Conservation (phyloP, 2,113 vertebrate species). For the Caranx ignobilis region DNA sequence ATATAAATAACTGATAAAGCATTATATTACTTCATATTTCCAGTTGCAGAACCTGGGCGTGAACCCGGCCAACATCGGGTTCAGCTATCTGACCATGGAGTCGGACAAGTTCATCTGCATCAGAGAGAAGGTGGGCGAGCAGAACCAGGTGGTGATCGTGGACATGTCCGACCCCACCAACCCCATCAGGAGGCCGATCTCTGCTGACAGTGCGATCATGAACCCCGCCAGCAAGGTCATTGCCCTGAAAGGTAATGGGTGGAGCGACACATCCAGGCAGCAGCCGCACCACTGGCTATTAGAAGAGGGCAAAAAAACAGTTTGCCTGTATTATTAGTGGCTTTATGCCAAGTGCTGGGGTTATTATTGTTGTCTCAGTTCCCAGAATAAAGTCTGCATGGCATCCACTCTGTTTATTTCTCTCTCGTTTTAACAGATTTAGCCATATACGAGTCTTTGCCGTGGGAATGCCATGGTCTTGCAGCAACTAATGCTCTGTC, state of each 20-base stretch:
- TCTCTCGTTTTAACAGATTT: constrained; percentile 41
- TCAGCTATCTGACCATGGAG: constrained; percentile 96
- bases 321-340: constrained; percentile 31
- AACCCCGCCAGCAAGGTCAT: constrained; percentile 95
- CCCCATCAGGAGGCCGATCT: constrained; percentile 91
- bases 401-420: constrained; percentile 37
- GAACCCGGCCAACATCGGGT: constrained; percentile 92
- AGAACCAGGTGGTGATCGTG: constrained; percentile 93
- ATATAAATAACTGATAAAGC: neutral
- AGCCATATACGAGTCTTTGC: constrained; percentile 14
- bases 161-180: constrained; percentile 90
- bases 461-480: constrained; percentile 22
- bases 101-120: constrained; percentile 96
- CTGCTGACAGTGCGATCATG: constrained; percentile 95
- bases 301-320: constrained; percentile 38
- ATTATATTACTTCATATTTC: constrained; percentile 17
- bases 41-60: constrained; percentile 94
- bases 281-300: constrained; percentile 8
- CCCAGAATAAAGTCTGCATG: constrained; percentile 42
- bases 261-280: neutral
- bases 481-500: constrained; percentile 36
- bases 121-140: constrained; percentile 92
- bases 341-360: neutral
- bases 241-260: constrained; percentile 89
- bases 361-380: constrained; percentile 40